phyloP scores from a whole-genome alignment of 2,888 invertebrate genomes.

The Carpatolechia fugitivella region DNA sequence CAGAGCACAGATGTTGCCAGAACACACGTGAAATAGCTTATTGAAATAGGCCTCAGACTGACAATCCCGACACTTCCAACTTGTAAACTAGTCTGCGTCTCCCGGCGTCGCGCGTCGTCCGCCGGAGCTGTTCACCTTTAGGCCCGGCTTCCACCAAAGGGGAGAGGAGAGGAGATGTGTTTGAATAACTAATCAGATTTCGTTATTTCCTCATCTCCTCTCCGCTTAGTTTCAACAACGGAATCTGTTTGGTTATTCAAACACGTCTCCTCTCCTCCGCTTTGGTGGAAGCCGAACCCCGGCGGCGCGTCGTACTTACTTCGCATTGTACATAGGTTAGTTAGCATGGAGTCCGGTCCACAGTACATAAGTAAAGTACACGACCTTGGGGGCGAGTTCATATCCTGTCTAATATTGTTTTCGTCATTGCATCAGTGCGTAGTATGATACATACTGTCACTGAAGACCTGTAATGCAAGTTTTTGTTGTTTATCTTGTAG shows the following conservation, averaged over 20 bases:
- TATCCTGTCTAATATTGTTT: no score
- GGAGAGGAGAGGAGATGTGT: no score
- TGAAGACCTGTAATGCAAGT: background rate
- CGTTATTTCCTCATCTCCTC: no score
- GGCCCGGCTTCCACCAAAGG: no score
- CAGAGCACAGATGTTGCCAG: background rate
- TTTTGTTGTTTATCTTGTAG: no score
- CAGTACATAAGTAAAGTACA: constrained; percentile 17
- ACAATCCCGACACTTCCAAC: constrained; percentile 40
- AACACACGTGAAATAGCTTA: background rate
- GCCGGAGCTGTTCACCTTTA: background rate
- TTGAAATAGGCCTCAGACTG: constrained; percentile 35
- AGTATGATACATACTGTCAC: no score
- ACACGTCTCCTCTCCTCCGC: no score
- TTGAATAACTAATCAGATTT: no score
- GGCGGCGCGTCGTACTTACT: constrained; percentile 44
- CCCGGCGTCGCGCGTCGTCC: constrained; percentile 33
- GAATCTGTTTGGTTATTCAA: no score
- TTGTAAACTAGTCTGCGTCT: constrained; percentile 38
- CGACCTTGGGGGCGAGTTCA: constrained; percentile 20
- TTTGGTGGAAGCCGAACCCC: no score
- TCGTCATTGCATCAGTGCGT: no score
- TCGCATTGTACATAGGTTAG: constrained; percentile 33
- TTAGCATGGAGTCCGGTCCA: constrained; percentile 31
- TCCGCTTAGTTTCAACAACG: no score